Base-by-base conservation (phyloP, 2,888 invertebrate species). In the Drosophila bunnanda region DNA sequence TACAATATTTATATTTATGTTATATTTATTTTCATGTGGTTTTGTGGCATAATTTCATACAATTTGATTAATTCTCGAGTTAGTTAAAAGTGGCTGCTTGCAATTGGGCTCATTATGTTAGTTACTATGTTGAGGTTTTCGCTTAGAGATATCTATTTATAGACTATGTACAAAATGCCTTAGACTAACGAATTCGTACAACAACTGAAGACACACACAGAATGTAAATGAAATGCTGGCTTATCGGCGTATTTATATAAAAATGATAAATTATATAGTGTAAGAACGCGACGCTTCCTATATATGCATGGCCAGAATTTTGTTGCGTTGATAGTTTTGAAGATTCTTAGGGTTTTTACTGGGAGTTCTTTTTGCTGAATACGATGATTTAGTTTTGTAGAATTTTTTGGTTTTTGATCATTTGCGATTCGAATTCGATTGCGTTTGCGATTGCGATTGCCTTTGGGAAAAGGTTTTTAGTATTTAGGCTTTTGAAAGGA, bases 51-150 rank as follows among this genome's bases (percentile, higher is more conserved):
- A 74, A 70, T 77, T 76, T 85, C 88, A 80, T 88, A 85, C 83
- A 85, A 84, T 86, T 85, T 85, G 84, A 85, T 85, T 85, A 88
- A 85, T 86, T 88, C 84, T 88, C 83, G 64, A 87, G 88, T 84
- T 84, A 80, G 83, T 84, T 82, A 80, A 83, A 83, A 87, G 50
- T 71, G 61, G 72, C 77, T 62, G 72, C 77, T 62, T 66, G 32
- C 67, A 53, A 34, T 34, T 34, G 46, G 50, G 58, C 22, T 36
- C 38, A 28, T 46, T 46, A 46, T 46, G 46, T 67, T 58, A 59
- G 58, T 69, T 60, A 41, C 41, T 41, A 53, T 30, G n/a, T 43
- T 32, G n/a, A 20, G 22, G 32, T 13, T 9, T 22, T 28, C 25
- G 54, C 66, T 67, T 56, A 67, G 32, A 50, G 13, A 8, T 70